These are phyloP conservation scores for Stigmatopora nigra DNA, from an alignment of 2,113 vertebrate species.

Conservation along the genomic window DNA sequence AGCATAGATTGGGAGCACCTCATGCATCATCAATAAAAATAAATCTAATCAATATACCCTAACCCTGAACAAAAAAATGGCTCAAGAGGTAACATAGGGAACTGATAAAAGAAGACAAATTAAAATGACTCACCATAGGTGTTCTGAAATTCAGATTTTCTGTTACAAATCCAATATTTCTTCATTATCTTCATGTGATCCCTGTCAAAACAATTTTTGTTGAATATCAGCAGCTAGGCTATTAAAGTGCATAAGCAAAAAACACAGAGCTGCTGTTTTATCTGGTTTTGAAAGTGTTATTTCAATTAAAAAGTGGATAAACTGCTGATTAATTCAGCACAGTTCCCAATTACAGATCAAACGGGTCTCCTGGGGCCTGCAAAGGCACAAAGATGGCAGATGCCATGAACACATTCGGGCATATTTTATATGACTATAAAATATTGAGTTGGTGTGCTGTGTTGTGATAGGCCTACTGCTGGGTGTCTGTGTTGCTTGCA, in stretches of 20 bases:
- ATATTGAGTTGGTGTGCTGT: constrained; percentile 91
- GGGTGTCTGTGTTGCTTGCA: constrained; percentile 61
- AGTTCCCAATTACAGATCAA: constrained; percentile 97
- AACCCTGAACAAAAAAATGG: constrained; percentile 5
- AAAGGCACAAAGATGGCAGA: constrained; percentile 81
- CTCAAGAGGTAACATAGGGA: background rate
- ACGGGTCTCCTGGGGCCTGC: constrained; percentile 82
- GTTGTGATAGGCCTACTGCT: constrained; percentile 63
- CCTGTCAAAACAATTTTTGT: constrained; percentile 11
- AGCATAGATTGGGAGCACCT: no score
- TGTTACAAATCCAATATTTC: constrained; percentile 14
- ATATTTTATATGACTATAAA: constrained; percentile 92
- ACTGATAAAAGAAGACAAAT: constrained; percentile 1
- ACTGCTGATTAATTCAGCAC: constrained; percentile 99
- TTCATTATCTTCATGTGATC: constrained; percentile 34
- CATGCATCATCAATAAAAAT: no score
- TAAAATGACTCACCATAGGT: constrained; percentile 30
- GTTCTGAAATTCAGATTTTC: constrained; percentile 20
- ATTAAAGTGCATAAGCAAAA: constrained; percentile 43
- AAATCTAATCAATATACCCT: background rate
- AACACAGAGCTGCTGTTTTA: constrained; percentile 66
- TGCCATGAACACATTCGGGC: constrained; percentile 89
- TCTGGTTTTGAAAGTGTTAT: constrained; percentile 76
- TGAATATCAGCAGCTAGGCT: constrained; percentile 37
- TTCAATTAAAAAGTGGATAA: constrained; percentile 91